Evolutionary conservation across 2,113 vertebrate species (phyloP).

Genomic region (Naja naja): DNA sequence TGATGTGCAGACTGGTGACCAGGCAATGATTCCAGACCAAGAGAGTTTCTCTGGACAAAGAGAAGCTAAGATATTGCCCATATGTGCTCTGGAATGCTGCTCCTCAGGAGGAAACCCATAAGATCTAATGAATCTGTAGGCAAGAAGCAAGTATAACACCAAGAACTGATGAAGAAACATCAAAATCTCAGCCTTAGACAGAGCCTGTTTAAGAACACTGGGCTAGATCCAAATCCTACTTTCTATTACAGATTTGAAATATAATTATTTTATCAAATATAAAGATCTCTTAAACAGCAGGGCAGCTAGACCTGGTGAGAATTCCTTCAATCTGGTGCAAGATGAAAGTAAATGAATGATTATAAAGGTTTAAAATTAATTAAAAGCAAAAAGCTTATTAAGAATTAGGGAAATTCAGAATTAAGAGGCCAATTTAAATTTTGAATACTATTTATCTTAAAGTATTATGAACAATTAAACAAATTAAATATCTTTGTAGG

Average conservation of each 20-base stretch:
- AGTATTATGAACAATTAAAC: neutral
- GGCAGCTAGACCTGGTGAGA: neutral
- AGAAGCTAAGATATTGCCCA: neutral
- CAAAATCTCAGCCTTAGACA: neutral
- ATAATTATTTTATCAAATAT: neutral
- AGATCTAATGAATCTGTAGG: neutral
- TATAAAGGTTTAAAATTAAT: neutral
- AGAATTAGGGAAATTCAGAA: neutral
- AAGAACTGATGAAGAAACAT: neutral
- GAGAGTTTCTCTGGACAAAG: neutral
- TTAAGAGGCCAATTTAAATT: neutral
- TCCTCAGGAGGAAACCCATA: neutral
- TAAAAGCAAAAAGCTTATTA: neutral
- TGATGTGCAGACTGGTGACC: neutral
- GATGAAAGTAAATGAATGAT: neutral
- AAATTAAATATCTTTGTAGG: neutral
- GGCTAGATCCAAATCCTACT: neutral
- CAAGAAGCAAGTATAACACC: neutral
- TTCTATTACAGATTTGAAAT: neutral
- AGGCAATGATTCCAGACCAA: neutral
- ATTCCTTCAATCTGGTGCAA: neutral
- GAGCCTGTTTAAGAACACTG: neutral
- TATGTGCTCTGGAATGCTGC: neutral
- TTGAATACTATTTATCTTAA: neutral
- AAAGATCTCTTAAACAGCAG: neutral